A percentile compares a stretch with the other conserved stretches of the same genome.
Evolutionary conservation across 2,888 invertebrate genomes (phyloP).

Genomic region (Perdita meconis): DNA sequence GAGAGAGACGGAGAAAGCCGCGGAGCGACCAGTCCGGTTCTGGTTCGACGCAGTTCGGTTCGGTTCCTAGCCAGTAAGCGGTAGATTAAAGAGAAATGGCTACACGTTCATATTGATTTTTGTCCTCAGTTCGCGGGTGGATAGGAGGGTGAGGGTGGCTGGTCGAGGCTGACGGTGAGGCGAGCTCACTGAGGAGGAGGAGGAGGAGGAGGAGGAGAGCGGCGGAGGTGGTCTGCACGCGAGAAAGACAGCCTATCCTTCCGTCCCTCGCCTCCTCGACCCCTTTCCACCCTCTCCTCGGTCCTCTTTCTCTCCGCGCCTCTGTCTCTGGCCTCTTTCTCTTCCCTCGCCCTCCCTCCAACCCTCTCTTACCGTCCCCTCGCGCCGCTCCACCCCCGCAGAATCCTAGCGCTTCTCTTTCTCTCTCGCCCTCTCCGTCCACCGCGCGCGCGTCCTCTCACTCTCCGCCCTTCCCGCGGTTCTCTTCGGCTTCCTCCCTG

Average conservation of each 20-base stretch:
- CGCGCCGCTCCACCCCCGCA: slow-evolving; percentile 20
- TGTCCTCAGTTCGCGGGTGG: slow-evolving; percentile 82
- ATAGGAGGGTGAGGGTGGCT: slow-evolving; percentile 66
- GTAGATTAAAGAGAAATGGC: slow-evolving; percentile 84
- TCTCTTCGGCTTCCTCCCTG: slow-evolving; percentile 44
- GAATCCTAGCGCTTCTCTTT: too few species aligned
- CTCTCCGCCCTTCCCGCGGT: slow-evolving; percentile 38
- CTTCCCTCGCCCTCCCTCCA: slow-evolving; percentile 47
- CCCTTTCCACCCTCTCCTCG: slow-evolving; percentile 17
- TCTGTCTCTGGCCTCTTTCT: slow-evolving; percentile 57
- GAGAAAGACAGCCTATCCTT: slow-evolving; percentile 25
- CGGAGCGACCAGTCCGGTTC: slow-evolving; percentile 70
- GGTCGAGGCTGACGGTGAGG: slow-evolving; percentile 73
- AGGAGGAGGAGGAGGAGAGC: slow-evolving; percentile 64
- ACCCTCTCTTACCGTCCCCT: slow-evolving; percentile 32
- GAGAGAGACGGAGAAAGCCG: slow-evolving; percentile 50
- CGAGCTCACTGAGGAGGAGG: slow-evolving; percentile 69
- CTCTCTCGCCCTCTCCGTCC: slow-evolving; percentile 30
- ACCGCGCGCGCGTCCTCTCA: slow-evolving; percentile 33
- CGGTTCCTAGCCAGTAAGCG: slow-evolving; percentile 80
- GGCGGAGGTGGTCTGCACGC: slow-evolving; percentile 64
- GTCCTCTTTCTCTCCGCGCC: slow-evolving; percentile 23
- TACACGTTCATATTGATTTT: slow-evolving; percentile 84
- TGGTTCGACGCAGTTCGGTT: slow-evolving; percentile 76
- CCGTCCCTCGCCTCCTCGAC: neutral